Base-by-base conservation (phyloP, 2,113 vertebrate species). In the Myanophis thanlyinensis region DNA sequence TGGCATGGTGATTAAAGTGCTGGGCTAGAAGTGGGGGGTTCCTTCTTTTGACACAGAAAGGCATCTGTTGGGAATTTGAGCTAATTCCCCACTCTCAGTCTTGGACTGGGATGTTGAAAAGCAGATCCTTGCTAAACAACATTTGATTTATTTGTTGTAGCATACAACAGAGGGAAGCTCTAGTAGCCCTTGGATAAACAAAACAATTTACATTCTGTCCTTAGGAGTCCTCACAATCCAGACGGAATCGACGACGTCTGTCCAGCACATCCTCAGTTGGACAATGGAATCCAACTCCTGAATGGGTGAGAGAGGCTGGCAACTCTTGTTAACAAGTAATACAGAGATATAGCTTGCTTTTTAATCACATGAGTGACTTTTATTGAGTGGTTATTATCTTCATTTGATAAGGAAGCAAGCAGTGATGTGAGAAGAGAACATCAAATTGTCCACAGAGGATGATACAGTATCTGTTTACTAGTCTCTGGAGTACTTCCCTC, bases 251-350 rank as follows among this genome's bases (percentile, higher is more conserved):
- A 94, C 98, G 98, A 89, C 98, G 98, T 30, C 96, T 98, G 89
- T 99, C 99, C 18, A 99, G 96, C 30, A 92, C 97, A 0, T 98
- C 98, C 1, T 97, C 98, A 13, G 95, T 95, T 3, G 98, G 98
- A 1, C 98, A 98, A 90, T 99, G 99, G 99, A 96, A 92, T 90
- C 98, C 99, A 1, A 98, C 98, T 20, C 96, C 98, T 89, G 99
- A 99, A 44, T 99, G 99, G 99, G 99, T 99, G 94, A 97, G 98
- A 62, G 44, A 40, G 49, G 40, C 27, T 46, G 0, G 22, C 47
- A 53, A 47, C 9, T 27, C 15, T 27, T 47, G 15, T n/a, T 40
- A 40, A 51, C 47, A 7, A 27, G 20, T 30, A 27, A 27, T 30
- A 53, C 44, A 1, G 27, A 88, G 48, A 46, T 92, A 7, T 40